Evolutionary conservation across 2,888 invertebrate genomes (phyloP).

Genomic region (Chymomyza caudatula): DNA sequence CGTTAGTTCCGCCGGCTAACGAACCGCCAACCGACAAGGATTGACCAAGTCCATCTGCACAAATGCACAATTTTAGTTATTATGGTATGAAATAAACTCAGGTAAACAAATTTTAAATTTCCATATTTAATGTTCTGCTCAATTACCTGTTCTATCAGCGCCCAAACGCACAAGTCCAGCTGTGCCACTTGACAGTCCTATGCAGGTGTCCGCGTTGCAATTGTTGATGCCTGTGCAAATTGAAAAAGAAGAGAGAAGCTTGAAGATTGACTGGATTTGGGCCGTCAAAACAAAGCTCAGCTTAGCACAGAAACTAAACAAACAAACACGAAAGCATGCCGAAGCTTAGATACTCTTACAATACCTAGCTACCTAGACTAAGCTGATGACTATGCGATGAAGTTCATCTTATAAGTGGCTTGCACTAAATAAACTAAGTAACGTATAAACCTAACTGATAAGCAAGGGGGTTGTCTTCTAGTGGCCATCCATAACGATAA

Average conservation of each 20-base stretch:
- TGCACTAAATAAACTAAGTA: too few species aligned
- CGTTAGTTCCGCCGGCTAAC: conserved; percentile 39
- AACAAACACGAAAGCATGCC: background rate
- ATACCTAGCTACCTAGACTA: background rate
- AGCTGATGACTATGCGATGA: background rate
- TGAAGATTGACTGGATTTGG: background rate
- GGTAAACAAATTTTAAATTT: conserved; percentile 37
- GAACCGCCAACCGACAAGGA: conserved; percentile 46
- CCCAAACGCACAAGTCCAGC: conserved; percentile 71
- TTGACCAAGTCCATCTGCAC: conserved; percentile 49
- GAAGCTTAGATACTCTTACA: background rate
- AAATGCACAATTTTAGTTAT: background rate
- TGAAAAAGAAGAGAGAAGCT: conserved; percentile 33
- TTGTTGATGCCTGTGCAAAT: conserved; percentile 64
- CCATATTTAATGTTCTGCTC: conserved; percentile 46
- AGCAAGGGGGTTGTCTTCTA: too few species aligned
- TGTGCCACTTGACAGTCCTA: conserved; percentile 78
- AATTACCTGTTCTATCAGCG: conserved; percentile 65
- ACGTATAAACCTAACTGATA: too few species aligned
- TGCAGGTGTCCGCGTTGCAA: conserved; percentile 78
- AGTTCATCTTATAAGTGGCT: too few species aligned
- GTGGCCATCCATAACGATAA: too few species aligned
- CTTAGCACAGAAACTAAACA: background rate
- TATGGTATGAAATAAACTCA: conserved; percentile 5
- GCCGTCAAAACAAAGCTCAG: background rate